Base-by-base conservation (phyloP, 2,113 vertebrate genomes). In the Sterna hirundo region DNA sequence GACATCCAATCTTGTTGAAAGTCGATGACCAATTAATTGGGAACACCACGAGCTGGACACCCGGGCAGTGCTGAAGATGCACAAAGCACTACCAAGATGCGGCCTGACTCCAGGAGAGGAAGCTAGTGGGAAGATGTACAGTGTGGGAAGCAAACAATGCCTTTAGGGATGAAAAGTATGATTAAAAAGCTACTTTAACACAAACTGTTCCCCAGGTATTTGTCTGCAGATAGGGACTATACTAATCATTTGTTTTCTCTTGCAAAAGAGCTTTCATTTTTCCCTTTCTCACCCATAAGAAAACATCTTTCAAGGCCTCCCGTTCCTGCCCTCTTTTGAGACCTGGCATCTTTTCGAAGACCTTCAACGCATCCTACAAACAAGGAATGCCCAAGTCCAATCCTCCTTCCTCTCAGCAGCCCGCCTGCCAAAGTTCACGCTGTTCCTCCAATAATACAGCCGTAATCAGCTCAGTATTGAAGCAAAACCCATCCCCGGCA, bases 401-500 rank as follows among this genome's bases (percentile, higher is more conserved):
- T 78, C 84, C 90, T 88, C 87, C 71, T 66, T 86, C 77, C 86
- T 78, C 61, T 5, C 60, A 91, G 89, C 91, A 46, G 71, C 57
- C 46, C 0, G n/a, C 88, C 71, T 88, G 83, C 83, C 91, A 68
- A 88, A 93, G 83, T 74, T 96, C 95, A 74, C 0, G 4, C 95
- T 61, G 83, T 86, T 94, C 88, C 94, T 93, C 6, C 72, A 52
- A 36, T 34, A 95, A 88, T 44, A 66, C 49, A 90, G 94, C 88
- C 69, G 80, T 78, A 88, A 94, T 93, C 94, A 75, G 76, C 90
- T 88, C 49, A 4, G 74, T 46, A 34, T 29, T 71, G 68, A 70
- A 79, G 75, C 94, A 66, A 72, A 93, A 81, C 76, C 75, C 23
- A 0, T 74, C 84, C 88, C 74, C 87, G 51, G 69, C 70, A 65